phyloP scores from a whole-genome alignment of 2,113 vertebrate species.

The Epinephelus moara region DNA sequence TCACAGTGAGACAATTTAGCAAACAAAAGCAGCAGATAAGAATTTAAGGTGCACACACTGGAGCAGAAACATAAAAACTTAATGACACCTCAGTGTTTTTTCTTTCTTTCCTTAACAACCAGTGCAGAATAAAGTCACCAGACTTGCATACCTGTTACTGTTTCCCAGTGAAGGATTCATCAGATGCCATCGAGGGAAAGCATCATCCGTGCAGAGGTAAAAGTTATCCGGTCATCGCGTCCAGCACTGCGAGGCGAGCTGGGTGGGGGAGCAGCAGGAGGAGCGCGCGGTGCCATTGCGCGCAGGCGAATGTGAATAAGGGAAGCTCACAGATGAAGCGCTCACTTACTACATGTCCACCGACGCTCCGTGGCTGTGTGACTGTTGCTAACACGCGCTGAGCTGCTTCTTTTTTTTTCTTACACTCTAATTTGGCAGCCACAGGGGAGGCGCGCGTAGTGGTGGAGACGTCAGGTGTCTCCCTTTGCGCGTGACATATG shows the following conservation, averaged over 20 bases:
- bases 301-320: conserved; percentile 45
- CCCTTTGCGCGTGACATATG: conserved; percentile 17
- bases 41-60: not conserved
- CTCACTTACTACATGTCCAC: conserved; percentile 36
- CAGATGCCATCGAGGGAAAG: conserved; percentile 60
- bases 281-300: conserved; percentile 69
- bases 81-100: not conserved
- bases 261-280: conserved; percentile 1
- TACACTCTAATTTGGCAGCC: conserved; percentile 2
- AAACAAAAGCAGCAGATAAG: not conserved
- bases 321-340: conserved; percentile 35
- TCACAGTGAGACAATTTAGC: not conserved
- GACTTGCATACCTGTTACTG: conserved; percentile 71
- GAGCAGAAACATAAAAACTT: not conserved
- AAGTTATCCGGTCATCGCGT: conserved; percentile 68
- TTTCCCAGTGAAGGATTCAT: conserved; percentile 64
- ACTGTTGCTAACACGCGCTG: not conserved
- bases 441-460: conserved; percentile 14
- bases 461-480: conserved; percentile 42
- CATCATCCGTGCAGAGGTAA: conserved; percentile 56
- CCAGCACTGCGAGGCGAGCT: conserved; percentile 22
- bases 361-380: conserved; percentile 14
- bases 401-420: not conserved
- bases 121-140: not conserved
- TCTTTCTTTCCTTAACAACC: not conserved